phyloP scores from a whole-genome alignment of 2,888 invertebrate species.

The Sturmia bella region DNA sequence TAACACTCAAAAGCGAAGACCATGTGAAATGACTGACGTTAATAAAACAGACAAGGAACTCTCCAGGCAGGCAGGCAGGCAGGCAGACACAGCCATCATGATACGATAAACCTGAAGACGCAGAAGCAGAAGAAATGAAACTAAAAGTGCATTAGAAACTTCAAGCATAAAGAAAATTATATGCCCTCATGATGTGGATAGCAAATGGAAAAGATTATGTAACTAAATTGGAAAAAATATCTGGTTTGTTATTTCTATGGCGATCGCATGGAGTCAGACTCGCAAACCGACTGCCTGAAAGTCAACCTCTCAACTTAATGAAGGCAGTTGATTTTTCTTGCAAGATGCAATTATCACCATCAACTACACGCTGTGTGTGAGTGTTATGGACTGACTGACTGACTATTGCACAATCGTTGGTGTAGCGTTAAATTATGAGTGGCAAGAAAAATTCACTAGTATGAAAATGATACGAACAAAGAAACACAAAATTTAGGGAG shows the following conservation, averaged over 20 bases:
- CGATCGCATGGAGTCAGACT: slow-evolving; percentile 48
- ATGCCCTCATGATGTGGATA: slow-evolving; percentile 29
- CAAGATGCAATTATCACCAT: slow-evolving; percentile 62
- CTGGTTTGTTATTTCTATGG: slow-evolving; percentile 52
- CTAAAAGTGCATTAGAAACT: slow-evolving; percentile 61
- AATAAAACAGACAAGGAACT: slow-evolving; percentile 29
- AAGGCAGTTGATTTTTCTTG: slow-evolving; percentile 46
- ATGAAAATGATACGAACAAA: slow-evolving; percentile 11
- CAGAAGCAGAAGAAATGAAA: slow-evolving; percentile 31
- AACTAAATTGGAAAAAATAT: slow-evolving; percentile 60
- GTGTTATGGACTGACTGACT: too few species aligned
- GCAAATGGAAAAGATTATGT: slow-evolving; percentile 60
- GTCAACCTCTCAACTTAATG: slow-evolving; percentile 34
- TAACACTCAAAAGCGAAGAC: slow-evolving; percentile 14
- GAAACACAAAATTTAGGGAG: slow-evolving; percentile 27
- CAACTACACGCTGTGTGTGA: slow-evolving; percentile 46
- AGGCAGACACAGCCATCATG: slow-evolving; percentile 8
- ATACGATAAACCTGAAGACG: slow-evolving; percentile 13
- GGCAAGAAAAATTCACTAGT: background rate
- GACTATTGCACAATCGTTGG: slow-evolving; percentile 64
- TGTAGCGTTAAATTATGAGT: slow-evolving; percentile 63
- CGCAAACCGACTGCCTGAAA: slow-evolving; percentile 8
- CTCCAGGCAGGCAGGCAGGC: background rate
- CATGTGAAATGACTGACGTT: slow-evolving; percentile 13
- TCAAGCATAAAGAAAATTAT: slow-evolving; percentile 47